A percentile compares a stretch with the other conserved stretches of the same genome.
Evolutionary conservation across 2,888 invertebrate species (phyloP).

Genomic region (Phlogophora meticulosa): DNA sequence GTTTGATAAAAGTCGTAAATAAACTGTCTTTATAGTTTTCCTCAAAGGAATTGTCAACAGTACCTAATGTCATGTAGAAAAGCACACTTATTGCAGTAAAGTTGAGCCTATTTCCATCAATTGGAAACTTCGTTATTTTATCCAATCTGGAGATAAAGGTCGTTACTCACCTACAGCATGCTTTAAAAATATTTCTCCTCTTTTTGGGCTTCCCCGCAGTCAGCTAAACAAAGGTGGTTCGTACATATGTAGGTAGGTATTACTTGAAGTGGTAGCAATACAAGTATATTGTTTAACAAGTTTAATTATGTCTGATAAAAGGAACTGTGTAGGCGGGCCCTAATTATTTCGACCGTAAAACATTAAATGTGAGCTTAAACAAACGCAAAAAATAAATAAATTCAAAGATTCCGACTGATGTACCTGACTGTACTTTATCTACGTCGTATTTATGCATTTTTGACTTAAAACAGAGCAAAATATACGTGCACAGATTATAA

Average conservation of each 20-base stretch:
- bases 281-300: constrained; percentile 8
- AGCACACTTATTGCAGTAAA: neutral
- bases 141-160: neutral
- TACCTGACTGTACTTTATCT: constrained; percentile 49
- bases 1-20: neutral
- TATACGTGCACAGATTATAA: constrained; percentile 54
- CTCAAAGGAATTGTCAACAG: neutral
- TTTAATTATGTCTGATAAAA: constrained; percentile 17
- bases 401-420: constrained; percentile 44
- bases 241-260: too few relatives aligned
- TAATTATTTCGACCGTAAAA: constrained; percentile 30
- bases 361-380: constrained; percentile 22
- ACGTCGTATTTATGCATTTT: constrained; percentile 58
- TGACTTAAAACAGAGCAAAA: constrained; percentile 54
- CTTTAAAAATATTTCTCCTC: too few relatives aligned
- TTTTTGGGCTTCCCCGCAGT: too few relatives aligned
- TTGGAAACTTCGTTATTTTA: neutral
- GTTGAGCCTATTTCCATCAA: neutral
- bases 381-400: constrained; percentile 21
- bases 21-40: constrained; percentile 16
- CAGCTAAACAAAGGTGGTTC: neutral
- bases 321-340: constrained; percentile 14
- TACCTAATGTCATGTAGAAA: constrained; percentile 14
- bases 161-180: neutral
- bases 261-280: too few relatives aligned